These are phyloP conservation scores for Folsomia candida DNA, from an alignment of 2,888 invertebrate species.

Conservation along the genomic window DNA sequence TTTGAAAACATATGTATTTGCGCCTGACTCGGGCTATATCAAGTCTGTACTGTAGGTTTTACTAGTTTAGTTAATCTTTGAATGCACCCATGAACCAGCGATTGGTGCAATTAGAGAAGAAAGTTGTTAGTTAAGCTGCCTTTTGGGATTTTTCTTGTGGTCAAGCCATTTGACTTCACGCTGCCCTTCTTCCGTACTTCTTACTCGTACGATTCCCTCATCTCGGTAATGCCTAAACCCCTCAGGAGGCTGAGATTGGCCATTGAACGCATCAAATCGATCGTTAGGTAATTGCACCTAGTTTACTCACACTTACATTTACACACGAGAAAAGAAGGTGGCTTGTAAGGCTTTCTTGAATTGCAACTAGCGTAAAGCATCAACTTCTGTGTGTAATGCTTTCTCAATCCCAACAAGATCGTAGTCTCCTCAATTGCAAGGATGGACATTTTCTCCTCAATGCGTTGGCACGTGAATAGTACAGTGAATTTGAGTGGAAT, in stretches of 20 bases:
- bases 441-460: too few relatives aligned
- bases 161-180: background rate
- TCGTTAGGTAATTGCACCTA: slow-evolving; percentile 12
- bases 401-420: too few relatives aligned
- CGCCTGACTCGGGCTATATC: too few relatives aligned
- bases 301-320: slow-evolving; percentile 7
- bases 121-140: slow-evolving; percentile 7
- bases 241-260: slow-evolving; percentile 5
- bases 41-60: too few relatives aligned
- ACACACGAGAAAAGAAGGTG: background rate
- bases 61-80: too few relatives aligned
- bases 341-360: background rate
- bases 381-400: background rate
- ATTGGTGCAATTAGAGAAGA: slow-evolving; percentile 11
- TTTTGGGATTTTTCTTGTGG: background rate
- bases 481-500: background rate
- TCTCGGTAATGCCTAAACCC: background rate
- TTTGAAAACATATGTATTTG: too few relatives aligned
- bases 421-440: background rate
- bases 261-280: slow-evolving; percentile 19
- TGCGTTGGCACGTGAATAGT: background rate
- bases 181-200: background rate
- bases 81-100: too few relatives aligned
- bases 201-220: background rate
- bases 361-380: background rate